Conservation (phyloP, 2,888 invertebrate genomes). For the Drosophila stalkeri region DNA sequence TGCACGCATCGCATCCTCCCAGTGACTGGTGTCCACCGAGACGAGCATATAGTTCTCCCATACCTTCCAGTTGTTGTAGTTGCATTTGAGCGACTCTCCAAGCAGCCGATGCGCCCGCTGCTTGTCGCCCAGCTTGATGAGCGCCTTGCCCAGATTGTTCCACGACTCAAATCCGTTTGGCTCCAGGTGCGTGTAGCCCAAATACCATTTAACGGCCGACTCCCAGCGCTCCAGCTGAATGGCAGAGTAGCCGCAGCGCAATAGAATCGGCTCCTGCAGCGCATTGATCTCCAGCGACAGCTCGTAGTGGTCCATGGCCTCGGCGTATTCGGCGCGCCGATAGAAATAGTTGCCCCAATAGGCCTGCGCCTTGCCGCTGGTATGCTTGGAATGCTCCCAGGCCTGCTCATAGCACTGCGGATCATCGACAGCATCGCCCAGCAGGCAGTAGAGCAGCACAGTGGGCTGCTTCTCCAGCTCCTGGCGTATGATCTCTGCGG, state of each 20-base stretch:
- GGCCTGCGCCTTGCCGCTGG: slow-evolving; percentile 93
- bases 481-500: slow-evolving; percentile 94
- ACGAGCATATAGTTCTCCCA: slow-evolving; percentile 98
- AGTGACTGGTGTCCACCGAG: slow-evolving; percentile 93
- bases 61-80: slow-evolving; percentile 94
- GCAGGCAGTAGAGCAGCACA: slow-evolving; percentile 93
- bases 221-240: slow-evolving; percentile 92
- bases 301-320: slow-evolving; percentile 93
- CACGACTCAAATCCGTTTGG: slow-evolving; percentile 97
- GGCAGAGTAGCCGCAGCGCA: slow-evolving; percentile 94
- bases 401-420: slow-evolving; percentile 93
- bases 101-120: slow-evolving; percentile 93
- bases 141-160: slow-evolving; percentile 98
- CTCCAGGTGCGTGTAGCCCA: slow-evolving; percentile 94
- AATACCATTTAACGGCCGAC: slow-evolving; percentile 92
- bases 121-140: slow-evolving; percentile 94
- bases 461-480: slow-evolving; percentile 92
- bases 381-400: slow-evolving; percentile 93
- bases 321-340: slow-evolving; percentile 90
- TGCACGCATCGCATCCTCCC: slow-evolving; percentile 93
- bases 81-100: slow-evolving; percentile 95
- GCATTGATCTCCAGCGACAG: slow-evolving; percentile 94
- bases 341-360: slow-evolving; percentile 95
- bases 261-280: slow-evolving; percentile 94
- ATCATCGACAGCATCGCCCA: slow-evolving; percentile 95